Conservation (phyloP, 2,113 vertebrate genomes). For the Megalops atlanticus region DNA sequence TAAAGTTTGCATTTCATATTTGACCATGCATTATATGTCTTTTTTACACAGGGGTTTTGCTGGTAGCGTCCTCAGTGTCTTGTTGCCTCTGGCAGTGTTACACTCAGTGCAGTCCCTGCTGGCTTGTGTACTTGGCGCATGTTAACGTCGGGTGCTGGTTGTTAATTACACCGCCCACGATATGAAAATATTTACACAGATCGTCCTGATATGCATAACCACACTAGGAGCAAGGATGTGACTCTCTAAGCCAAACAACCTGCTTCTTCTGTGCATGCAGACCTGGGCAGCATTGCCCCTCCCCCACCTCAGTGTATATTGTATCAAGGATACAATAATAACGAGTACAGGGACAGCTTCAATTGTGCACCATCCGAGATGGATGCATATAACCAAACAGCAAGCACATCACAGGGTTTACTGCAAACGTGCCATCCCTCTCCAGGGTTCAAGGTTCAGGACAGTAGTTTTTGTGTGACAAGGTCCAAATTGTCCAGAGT, state of each 20-base stretch:
- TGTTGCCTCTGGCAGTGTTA: neutral
- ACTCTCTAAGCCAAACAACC: neutral
- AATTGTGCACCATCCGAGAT: too few relatives aligned
- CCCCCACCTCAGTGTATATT: too few relatives aligned
- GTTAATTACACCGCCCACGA: neutral
- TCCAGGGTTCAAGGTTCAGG: too few relatives aligned
- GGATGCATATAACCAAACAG: too few relatives aligned
- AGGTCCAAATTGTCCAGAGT: too few relatives aligned
- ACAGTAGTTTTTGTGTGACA: too few relatives aligned
- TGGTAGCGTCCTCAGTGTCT: too few relatives aligned
- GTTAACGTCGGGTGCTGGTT: slow-evolving; percentile 1
- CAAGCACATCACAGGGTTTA: too few relatives aligned
- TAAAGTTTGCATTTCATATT: neutral
- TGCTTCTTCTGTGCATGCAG: neutral
- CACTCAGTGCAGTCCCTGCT: neutral
- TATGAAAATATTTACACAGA: slow-evolving; percentile 23
- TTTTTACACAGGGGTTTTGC: neutral
- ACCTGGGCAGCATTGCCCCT: too few relatives aligned
- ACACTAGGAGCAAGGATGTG: neutral
- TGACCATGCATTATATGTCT: neutral
- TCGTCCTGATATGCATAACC: neutral
- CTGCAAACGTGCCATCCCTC: too few relatives aligned
- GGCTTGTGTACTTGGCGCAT: neutral
- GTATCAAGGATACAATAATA: too few relatives aligned
- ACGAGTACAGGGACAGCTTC: too few relatives aligned